Base-by-base conservation (phyloP, 2,888 invertebrate species). In the Adelphocoris suturalis region DNA sequence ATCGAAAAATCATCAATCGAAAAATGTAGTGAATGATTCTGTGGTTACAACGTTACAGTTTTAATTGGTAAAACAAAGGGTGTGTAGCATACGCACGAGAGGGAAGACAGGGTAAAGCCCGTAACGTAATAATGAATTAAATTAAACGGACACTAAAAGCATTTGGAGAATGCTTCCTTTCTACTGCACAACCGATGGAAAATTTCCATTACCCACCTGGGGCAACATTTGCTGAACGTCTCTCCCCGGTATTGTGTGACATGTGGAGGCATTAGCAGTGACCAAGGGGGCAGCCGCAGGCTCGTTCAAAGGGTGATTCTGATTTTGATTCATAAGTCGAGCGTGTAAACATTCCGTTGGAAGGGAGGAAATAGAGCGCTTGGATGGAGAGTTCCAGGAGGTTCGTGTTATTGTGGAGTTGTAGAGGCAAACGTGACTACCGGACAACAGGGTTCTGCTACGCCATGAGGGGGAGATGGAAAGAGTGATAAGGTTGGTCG, bases 331-430 rank as follows among this genome's bases (percentile, higher is more conserved):
- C 68, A 23, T 2, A 23, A 23, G 68, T 68, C 23, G 13, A 68
- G 68, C 68, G 68, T 23, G 68, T 68, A 23, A 37, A 37, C 37
- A 23, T 68, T 68, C 68, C 23, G 23, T 68, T 68, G 23, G 19
- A 27, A 27, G 19, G 23, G 68, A 68, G 68, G 68, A 68, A 68
- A 68, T 23, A 68, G 68, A 12, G 68, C 68, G 68, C 68, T 12
- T n/a, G 19, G 19, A 0, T 57, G n/a, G 57, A 57, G n/a, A 57
- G 57, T 5, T n/a, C n/a, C n/a, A n/a, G 16, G n/a, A n/a, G 16
- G 57, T 57, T 57, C 57, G 16, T 57, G 57, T n/a, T 57, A 57
- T 57, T 57, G 57, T 57, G 57, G n/a, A 57, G 14, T n/a, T n/a
- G 57, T 57, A 16, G 57, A 14, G 19, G 57, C 57, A 5, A 57